A percentile compares a stretch with the other conserved stretches of the same genome.
Evolutionary conservation across 37 sponge, comb jelly and placozoan genomes (phyloP).

Genomic region (Ianthella basta): DNA sequence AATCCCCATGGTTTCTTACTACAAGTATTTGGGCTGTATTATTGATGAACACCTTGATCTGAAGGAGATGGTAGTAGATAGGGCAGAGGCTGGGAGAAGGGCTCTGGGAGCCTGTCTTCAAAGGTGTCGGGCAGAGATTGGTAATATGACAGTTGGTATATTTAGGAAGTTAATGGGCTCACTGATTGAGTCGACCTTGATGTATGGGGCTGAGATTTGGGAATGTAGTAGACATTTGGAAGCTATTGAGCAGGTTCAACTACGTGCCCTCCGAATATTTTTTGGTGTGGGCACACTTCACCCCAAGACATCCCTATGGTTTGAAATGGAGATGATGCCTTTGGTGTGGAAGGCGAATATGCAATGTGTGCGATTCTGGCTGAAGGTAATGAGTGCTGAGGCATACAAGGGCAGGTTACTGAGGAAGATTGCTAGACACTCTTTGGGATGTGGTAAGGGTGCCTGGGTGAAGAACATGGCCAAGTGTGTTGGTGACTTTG

Average conservation of each 20-base stretch:
- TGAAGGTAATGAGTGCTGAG: no score
- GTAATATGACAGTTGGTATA: neutral
- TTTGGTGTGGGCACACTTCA: no score
- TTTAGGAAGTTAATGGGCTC: neutral
- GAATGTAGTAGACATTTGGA: slow-evolving; percentile 7
- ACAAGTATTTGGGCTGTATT: slow-evolving; percentile 8
- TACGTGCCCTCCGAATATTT: slow-evolving; percentile 9
- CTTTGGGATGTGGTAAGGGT: no score
- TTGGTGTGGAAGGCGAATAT: no score
- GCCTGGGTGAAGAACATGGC: no score
- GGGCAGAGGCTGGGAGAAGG: slow-evolving; percentile 21
- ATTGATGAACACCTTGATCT: neutral
- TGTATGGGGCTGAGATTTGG: slow-evolving; percentile 13
- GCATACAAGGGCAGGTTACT: no score
- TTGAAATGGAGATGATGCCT: no score
- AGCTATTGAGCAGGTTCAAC: neutral
- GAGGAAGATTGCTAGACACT: no score
- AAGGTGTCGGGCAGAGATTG: slow-evolving; percentile 8
- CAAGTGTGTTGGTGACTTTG: no score
- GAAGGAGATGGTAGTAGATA: slow-evolving; percentile 1
- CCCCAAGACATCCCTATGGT: no score
- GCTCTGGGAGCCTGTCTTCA: slow-evolving; percentile 8
- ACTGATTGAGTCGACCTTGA: neutral
- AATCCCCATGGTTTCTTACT: slow-evolving; percentile 5
- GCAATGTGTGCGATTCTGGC: no score